Base-by-base conservation (phyloP, 2,113 vertebrate genomes). In the Acanthisitta chloris region DNA sequence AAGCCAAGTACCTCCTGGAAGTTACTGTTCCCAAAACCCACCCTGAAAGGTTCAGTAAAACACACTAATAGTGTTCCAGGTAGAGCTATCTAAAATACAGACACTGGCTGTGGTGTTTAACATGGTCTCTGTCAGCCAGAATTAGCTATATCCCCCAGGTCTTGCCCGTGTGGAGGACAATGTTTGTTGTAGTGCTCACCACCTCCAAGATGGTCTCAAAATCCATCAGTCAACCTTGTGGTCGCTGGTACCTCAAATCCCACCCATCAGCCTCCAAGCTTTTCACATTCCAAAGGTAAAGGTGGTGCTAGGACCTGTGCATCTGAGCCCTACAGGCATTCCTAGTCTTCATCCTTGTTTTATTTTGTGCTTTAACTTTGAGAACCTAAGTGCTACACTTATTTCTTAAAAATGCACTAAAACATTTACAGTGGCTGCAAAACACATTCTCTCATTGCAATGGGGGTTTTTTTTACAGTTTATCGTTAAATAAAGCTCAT, bases 401-500 rank as follows among this genome's bases (percentile, higher is more conserved):
- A 85, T 10, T 87, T 86, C 85, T 85, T 94, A 57, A 93, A 93
- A 88, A 90, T 14, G 67, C 72, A 94, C 82, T 97, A 93, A 94
- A 96, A 93, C 64, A 67, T 92, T 96, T 95, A 96, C 91, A 91
- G 29, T 72, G 52, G 58, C 88, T 86, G 81, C 92, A 90, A 96
- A 96, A 78, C 40, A 70, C 5, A 2, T 82, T 61, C 54, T 82
- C 74, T 77, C 76, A 20, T 34, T 57, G 79, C 45, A 91, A 62
- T 66, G 17, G 19, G 34, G 1, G n/a, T 2, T 0, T 34, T 79
- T 88, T 91, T 94, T 94, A 88, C 20, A 74, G 64, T 86, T 86
- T 61, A 71, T 73, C 78, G 8, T 93, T 97, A 97, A 96, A 96
- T 90, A 95, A 94, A 92, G 82, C 85, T 95, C 55, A 97, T 90